These are phyloP conservation scores for Brachyhypopomus occidentalis DNA, from an alignment of 2,113 vertebrate species.

Conservation along the genomic window DNA sequence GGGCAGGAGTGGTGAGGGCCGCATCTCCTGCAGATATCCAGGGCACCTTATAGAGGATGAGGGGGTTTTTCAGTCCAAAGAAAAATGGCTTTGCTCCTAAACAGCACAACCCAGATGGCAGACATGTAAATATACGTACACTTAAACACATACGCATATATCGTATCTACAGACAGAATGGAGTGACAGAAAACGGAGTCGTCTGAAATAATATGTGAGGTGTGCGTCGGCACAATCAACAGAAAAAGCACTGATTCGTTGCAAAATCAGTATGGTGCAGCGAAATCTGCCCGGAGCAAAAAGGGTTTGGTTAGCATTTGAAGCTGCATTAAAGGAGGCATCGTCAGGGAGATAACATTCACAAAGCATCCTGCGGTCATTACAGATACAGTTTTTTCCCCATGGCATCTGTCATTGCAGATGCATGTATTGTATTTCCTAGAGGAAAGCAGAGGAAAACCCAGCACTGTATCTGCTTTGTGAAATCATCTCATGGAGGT, in stretches of 20 bases:
- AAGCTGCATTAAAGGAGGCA: conserved; percentile 48
- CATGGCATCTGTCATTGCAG: not conserved
- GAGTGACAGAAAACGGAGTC: conserved; percentile 13
- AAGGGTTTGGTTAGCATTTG: conserved; percentile 27
- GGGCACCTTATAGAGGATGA: conserved; percentile 1
- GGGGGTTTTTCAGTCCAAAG: conserved; percentile 44
- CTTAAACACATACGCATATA: not conserved
- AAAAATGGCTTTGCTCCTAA: conserved; percentile 37
- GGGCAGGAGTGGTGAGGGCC: not conserved
- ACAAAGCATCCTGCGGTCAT: conserved; percentile 64
- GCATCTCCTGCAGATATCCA: conserved; percentile 23
- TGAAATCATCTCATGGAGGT: conserved; percentile 59
- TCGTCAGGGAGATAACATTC: conserved; percentile 62
- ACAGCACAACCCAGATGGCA: conserved; percentile 20
- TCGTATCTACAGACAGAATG: not conserved
- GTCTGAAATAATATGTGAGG: not conserved
- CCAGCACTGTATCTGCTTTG: conserved; percentile 55
- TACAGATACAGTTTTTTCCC: conserved; percentile 13
- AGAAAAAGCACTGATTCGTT: not conserved
- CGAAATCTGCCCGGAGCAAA: conserved; percentile 54
- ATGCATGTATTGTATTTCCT: not conserved
- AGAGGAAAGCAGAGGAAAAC: conserved; percentile 11
- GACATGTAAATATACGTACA: not conserved
- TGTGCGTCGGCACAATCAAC: conserved; percentile 11
- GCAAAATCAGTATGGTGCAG: not conserved